Conservation (phyloP, 2,888 invertebrate genomes). For the Gisinianus flammeolus region DNA sequence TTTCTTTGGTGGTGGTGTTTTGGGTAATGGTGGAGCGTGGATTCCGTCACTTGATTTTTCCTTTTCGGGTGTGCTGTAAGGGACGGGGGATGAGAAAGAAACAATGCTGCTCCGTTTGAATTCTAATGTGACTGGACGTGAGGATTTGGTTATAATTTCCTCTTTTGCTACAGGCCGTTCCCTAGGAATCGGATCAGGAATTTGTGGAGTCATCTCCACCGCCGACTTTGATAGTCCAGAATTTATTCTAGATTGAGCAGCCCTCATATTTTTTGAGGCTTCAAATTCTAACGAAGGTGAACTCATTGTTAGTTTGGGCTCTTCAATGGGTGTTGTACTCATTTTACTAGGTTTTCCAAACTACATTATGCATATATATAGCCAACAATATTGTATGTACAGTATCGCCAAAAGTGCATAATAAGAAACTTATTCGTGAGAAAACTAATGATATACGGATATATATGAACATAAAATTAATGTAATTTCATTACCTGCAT, state of each 20-base stretch:
- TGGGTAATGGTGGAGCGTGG: constrained; percentile 40
- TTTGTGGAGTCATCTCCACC: no score
- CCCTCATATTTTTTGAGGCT: not conserved
- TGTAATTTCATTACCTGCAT: constrained; percentile 26
- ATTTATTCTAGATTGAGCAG: not conserved
- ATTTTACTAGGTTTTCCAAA: no score
- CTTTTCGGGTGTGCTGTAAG: not conserved
- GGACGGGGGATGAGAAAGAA: not conserved
- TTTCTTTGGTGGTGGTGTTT: constrained; percentile 39
- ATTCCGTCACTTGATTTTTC: not conserved
- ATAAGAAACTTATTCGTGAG: no score
- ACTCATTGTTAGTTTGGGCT: not conserved
- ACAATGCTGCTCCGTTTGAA: not conserved
- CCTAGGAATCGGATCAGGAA: no score
- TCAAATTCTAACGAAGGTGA: not conserved
- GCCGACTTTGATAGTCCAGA: not conserved
- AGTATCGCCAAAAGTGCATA: no score
- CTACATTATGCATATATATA: no score
- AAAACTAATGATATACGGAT: no score
- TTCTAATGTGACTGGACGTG: not conserved
- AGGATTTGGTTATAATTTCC: not conserved
- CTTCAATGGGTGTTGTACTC: no score
- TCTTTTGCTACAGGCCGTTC: not conserved
- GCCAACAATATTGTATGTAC: no score
- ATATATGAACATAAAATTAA: not conserved